phyloP scores from a whole-genome alignment of 2,888 invertebrate species.

The Syrista parreyssii region DNA sequence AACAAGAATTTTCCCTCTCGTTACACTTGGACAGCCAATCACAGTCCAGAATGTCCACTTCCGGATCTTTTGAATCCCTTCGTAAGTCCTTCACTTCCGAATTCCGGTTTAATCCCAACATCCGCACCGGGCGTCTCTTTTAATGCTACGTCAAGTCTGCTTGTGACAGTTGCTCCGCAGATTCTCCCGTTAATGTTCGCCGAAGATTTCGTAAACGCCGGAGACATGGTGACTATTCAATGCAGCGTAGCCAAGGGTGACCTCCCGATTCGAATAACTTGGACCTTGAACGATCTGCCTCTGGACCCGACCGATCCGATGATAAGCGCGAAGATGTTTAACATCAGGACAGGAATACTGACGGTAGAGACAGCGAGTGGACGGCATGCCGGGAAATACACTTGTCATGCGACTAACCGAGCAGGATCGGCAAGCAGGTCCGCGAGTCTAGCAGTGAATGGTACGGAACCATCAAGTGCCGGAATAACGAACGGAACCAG shows the following conservation, averaged over 20 bases:
- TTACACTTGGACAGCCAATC: too few species aligned
- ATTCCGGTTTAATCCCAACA: too few species aligned
- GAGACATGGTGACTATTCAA: constrained; percentile 76
- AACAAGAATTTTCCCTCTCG: too few species aligned
- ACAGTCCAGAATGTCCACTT: too few species aligned
- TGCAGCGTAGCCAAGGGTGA: constrained; percentile 81
- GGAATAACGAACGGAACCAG: too few species aligned
- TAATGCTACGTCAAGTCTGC: background rate
- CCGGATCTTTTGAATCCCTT: too few species aligned
- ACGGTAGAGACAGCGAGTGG: constrained; percentile 75
- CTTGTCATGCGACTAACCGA: constrained; percentile 76
- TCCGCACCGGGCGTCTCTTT: too few species aligned
- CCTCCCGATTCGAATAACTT: constrained; percentile 77
- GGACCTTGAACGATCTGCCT: constrained; percentile 71
- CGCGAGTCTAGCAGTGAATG: constrained; percentile 77
- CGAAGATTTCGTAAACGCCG: constrained; percentile 75
- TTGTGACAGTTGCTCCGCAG: constrained; percentile 71
- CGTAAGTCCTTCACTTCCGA: too few species aligned
- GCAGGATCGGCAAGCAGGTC: constrained; percentile 76
- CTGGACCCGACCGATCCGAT: constrained; percentile 69
- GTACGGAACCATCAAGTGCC: constrained; percentile 59
- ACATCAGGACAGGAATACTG: constrained; percentile 73
- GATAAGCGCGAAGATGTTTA: constrained; percentile 70
- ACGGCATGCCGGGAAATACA: constrained; percentile 77
- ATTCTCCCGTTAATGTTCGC: constrained; percentile 74